Conservation (phyloP, 2,888 invertebrate species). For the Pristionchus mayeri region DNA sequence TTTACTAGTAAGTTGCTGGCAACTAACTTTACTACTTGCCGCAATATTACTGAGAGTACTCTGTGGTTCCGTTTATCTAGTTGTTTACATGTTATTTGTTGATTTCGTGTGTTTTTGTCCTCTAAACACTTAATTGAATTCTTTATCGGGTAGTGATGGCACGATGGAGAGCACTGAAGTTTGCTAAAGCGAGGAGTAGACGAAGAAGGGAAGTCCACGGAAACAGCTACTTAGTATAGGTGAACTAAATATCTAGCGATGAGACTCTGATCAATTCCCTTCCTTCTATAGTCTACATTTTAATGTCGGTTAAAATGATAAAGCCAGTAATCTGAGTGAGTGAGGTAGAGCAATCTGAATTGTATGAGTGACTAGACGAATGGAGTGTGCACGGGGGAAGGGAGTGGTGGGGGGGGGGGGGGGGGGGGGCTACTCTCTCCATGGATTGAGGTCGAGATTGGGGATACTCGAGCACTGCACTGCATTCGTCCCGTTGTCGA, state of each 20-base stretch:
- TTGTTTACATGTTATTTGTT: not conserved
- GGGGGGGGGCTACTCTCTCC: constrained; percentile 61
- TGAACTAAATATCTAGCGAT: constrained; percentile 12
- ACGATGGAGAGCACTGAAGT: not conserved
- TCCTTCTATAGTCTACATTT: constrained; percentile 11
- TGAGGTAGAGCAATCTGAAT: constrained; percentile 35
- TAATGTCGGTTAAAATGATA: not conserved
- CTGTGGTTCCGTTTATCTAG: not conserved
- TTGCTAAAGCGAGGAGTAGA: not conserved
- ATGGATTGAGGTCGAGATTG: constrained; percentile 65
- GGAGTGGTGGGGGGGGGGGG: not conserved
- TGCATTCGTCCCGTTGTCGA: constrained; percentile 61
- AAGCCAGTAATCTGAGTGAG: constrained; percentile 24
- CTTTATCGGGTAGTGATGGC: constrained; percentile 29
- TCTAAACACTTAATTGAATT: not conserved
- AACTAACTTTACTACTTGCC: not conserved
- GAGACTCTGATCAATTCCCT: not conserved
- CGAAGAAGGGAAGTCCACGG: not conserved
- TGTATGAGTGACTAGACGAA: constrained; percentile 35
- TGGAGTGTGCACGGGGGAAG: not conserved
- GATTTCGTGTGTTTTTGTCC: too few relatives aligned
- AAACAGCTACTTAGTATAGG: not conserved
- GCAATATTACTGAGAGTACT: not conserved
- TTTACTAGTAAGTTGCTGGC: too few relatives aligned
- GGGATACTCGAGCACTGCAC: constrained; percentile 68